Percentiles rank a stretch among this genome's conserved stretches.
These are phyloP conservation scores for Zosterops borbonicus DNA, from an alignment of 2,113 vertebrate species.

Conservation along the genomic window DNA sequence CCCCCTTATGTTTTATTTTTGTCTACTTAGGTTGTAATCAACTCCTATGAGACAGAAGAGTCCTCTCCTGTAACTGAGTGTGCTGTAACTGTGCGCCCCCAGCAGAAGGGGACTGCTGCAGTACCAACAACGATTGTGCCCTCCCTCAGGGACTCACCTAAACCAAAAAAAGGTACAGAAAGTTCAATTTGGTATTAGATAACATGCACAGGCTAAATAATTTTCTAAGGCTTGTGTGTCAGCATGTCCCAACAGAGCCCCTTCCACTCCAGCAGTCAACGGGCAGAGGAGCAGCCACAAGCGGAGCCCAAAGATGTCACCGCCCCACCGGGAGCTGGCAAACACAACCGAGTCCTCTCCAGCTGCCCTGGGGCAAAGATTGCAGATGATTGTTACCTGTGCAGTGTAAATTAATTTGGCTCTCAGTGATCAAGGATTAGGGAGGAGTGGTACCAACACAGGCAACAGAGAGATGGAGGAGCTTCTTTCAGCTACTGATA, in stretches of 20 bases:
- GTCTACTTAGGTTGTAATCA: neutral
- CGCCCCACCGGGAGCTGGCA: accelerated
- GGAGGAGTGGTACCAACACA: neutral
- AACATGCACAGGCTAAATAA: neutral
- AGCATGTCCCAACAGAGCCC: neutral
- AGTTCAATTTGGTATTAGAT: neutral
- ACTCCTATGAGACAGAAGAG: accelerated
- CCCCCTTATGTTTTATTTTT: neutral
- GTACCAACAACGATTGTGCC: neutral
- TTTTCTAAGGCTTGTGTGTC: neutral
- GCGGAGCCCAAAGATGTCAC: neutral
- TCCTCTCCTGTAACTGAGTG: neutral
- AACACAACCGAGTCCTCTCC: neutral
- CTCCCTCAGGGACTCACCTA: neutral
- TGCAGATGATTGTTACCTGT: neutral
- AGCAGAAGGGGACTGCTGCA: neutral
- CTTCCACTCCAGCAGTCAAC: neutral
- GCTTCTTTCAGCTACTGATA: neutral
- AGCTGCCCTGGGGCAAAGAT: neutral
- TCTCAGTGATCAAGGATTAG: neutral
- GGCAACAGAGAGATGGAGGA: neutral
- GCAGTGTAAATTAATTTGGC: neutral
- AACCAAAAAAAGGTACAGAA: neutral
- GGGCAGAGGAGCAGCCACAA: neutral
- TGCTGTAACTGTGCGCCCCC: neutral